phyloP scores from a whole-genome alignment of 2,888 invertebrate genomes.

The Halictus ligatus region DNA sequence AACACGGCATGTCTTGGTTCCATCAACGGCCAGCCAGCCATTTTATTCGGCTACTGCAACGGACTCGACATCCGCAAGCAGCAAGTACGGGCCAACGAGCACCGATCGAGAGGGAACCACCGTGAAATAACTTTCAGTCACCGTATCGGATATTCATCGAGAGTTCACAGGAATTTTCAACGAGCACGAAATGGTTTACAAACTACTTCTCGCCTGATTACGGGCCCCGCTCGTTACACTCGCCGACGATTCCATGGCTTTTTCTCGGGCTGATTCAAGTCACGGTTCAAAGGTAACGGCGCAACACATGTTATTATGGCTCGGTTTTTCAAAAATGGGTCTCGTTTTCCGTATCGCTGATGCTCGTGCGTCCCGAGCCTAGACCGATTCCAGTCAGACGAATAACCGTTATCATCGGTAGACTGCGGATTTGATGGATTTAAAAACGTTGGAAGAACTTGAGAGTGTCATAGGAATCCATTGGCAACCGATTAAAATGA shows the following conservation, averaged over 20 bases:
- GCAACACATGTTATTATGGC: not conserved
- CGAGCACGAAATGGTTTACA: constrained; percentile 1
- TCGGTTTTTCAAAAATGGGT: not conserved
- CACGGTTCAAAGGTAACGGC: not conserved
- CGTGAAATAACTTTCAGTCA: constrained; percentile 26
- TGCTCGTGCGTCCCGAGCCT: not conserved
- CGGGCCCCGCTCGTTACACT: constrained; percentile 14
- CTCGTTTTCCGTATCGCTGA: not conserved
- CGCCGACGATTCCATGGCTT: not conserved
- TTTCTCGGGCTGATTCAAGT: not conserved
- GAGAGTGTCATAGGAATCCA: too few relatives aligned
- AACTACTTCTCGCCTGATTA: constrained; percentile 3
- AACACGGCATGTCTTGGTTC: constrained; percentile 43
- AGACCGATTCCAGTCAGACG: not conserved
- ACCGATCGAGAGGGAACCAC: constrained; percentile 26
- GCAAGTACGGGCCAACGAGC: constrained; percentile 45
- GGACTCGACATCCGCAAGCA: constrained; percentile 50
- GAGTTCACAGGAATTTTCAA: constrained; percentile 13
- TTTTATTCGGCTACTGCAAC: constrained; percentile 46
- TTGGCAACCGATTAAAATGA: too few relatives aligned
- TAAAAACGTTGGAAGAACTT: too few relatives aligned
- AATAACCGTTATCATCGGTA: not conserved
- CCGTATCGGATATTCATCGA: constrained; percentile 19
- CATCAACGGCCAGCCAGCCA: constrained; percentile 25
- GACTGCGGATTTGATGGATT: too few relatives aligned